Base-by-base conservation (phyloP, 2,888 invertebrate genomes). In the Epistrophe eligans region DNA sequence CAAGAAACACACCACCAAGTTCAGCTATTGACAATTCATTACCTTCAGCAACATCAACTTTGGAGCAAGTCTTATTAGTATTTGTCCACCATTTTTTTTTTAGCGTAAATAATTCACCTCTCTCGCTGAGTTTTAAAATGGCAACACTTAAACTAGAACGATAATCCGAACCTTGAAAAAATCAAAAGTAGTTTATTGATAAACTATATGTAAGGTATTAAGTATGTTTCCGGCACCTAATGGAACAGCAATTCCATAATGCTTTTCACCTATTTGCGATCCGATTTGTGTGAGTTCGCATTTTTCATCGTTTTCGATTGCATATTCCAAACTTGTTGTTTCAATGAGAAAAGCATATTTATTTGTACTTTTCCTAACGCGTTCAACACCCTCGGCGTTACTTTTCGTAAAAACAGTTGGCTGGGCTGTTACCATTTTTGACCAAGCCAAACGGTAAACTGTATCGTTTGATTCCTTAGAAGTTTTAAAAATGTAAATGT, bases 311-410 rank as follows among this genome's bases (percentile, higher is more conserved):
- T 96, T 94, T 91, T 97, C 96, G 88, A 95, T 95, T 89, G 95
- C 96, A 93, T 98, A 99, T 92, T 99, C 98, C 89, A 99, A 96
- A 32, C 97, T 96, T 0, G 98, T 96, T 43, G 98, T 98, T 94
- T 99, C 99, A 97, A 99, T 98, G 84, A 99, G 95, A 92, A 97
- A 99, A 3, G 98, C 99, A 92, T 97, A 99, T 88, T 94, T 95
- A 40, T 96, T 95, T 91, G 96, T 95, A 72, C 95, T 96, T 90
- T 94, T 95, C 48, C 94, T 91, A 0, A 99, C 98, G 62, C 97
- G 94, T 28, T 96, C 95, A 2, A 97, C 96, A 0, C 99, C 99
- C 90, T 98, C 97, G 1, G 95, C 94, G 90, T 98, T 98, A 90
- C 93, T 95, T 48, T 93, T 94, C 4, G 96, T 95, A 91, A 98